Percentiles rank a stretch among this genome's conserved stretches.
These are phyloP conservation scores for Deroplatys truncata DNA, from an alignment of 2,888 invertebrate species.

Conservation along the genomic window DNA sequence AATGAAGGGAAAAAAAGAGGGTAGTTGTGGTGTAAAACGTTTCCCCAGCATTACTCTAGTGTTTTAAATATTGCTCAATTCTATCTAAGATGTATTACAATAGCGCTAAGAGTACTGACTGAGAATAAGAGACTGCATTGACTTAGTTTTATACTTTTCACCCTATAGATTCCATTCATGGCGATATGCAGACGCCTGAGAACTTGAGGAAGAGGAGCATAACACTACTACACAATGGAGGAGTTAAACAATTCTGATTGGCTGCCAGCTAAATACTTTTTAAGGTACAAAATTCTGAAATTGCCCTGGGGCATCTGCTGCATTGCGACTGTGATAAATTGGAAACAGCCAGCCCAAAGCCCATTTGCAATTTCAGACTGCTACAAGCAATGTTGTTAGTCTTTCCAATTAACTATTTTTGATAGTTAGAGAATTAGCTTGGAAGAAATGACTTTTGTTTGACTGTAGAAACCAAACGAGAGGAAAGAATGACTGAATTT, in stretches of 20 bases:
- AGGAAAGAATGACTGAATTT: not conserved
- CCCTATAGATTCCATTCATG: conserved; percentile 16
- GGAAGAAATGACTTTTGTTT: not conserved
- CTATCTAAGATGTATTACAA: too few relatives aligned
- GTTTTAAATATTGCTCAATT: too few relatives aligned
- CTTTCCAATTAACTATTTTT: not conserved
- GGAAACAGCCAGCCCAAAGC: not conserved
- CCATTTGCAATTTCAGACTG: not conserved
- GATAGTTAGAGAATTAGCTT: not conserved
- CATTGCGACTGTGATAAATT: not conserved
- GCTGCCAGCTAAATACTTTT: not conserved
- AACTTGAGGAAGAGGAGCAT: conserved; percentile 20
- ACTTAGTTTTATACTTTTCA: not conserved
- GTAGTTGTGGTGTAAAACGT: too few relatives aligned
- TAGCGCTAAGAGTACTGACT: too few relatives aligned
- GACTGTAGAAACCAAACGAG: not conserved
- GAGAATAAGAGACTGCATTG: too few relatives aligned
- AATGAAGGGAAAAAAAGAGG: too few relatives aligned
- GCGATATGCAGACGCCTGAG: conserved; percentile 18
- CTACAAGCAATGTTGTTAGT: not conserved
- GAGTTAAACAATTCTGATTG: not conserved
- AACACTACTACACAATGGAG: conserved; percentile 13
- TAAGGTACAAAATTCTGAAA: conserved; percentile 5
- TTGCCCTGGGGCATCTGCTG: not conserved
- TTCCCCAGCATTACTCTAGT: too few relatives aligned